These are phyloP conservation scores for Pangasius macronema DNA, from an alignment of 2,797 vertebrate species.

Conservation along the genomic window DNA sequence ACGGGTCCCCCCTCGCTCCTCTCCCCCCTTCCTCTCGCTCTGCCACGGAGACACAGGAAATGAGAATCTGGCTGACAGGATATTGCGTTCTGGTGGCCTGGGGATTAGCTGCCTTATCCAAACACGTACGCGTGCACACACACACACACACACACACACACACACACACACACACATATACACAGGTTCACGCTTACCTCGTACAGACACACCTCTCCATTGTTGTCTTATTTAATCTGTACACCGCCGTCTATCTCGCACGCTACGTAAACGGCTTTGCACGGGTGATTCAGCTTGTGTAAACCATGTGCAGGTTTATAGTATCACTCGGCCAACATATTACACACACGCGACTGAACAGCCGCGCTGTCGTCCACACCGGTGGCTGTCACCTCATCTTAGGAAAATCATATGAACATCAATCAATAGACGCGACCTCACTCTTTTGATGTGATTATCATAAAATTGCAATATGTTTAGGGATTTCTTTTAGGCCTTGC, in stretches of 20 bases:
- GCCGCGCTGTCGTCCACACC: constrained; percentile 3
- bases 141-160: constrained; percentile 46
- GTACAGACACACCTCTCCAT: constrained; percentile 53
- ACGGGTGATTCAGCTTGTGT: constrained; percentile 36
- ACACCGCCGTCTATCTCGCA: constrained; percentile 44
- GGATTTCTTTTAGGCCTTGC: constrained; percentile 6
- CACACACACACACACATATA: constrained; percentile 44
- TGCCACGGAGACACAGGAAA: constrained; percentile 87
- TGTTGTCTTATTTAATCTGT: constrained; percentile 52
- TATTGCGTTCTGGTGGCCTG: constrained; percentile 91
- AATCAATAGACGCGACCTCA: not conserved
- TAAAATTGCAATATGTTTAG: constrained; percentile 21
- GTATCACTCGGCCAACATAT: constrained; percentile 38
- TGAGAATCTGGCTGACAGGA: constrained; percentile 91
- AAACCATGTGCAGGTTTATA: constrained; percentile 43
- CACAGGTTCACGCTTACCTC: constrained; percentile 40
- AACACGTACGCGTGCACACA: constrained; percentile 75
- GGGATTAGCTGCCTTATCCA: constrained; percentile 88
- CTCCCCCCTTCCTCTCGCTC: constrained; percentile 61
- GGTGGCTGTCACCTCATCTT: constrained; percentile 25
- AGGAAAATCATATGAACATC: constrained; percentile 24
- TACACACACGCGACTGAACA: constrained; percentile 24
- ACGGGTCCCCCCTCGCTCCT: constrained; percentile 74
- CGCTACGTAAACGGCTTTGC: constrained; percentile 55
- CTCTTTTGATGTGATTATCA: constrained; percentile 36